Evolutionary conservation across 1,140 invertebrate species (phyloP), one percentile per base, ranked within the genome.

Genomic region (Galendromus occidentalis): DNA sequence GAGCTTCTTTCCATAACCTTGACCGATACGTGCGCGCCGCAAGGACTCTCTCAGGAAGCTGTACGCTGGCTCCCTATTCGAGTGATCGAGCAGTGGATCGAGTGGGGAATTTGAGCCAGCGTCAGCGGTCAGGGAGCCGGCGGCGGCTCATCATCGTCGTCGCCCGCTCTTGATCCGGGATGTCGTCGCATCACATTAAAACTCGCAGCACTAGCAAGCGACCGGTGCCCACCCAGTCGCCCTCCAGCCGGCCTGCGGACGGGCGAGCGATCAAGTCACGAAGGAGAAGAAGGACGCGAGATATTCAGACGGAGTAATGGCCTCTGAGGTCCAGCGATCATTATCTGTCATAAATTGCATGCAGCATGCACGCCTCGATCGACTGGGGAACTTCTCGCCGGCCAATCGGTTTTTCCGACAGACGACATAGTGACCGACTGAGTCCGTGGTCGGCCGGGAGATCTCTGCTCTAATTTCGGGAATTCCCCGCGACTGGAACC

Each of bases 321-420:
- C 51, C 51, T 59, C 51, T 59, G 51, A 59, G 51, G 51, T 59
- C 51, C 51, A 59, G 51, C 33, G 51, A 59, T 59, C 51, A 59
- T 59, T 59, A 59, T 59, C 51, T 59, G 51, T 59, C 51, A 59
- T 59, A 59, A 59, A 59, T 33, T 59, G 51, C 51, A 59, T 59
- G 25, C 51, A 59, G 25, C 51, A 25, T 59, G 51, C 51, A 59
- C 51, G 22, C 51, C 51, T 25, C 51, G 22, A 59, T 25, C 51
- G 51, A 59, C 51, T 22, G 9, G 33, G 9, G 33, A 39, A 39
- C 33, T 9, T 6, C 33, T 4, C n/a, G n/a, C n/a, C 4, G 33
- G 33, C 33, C 33, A 39, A 39, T 9, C 33, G 33, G 33, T 39
- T 39, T 39, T 39, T 9, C n/a, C n/a, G n/a, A n/a, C 33, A 39